Evolutionary conservation across 2,797 vertebrate species (phyloP).

Genomic region (Sphenopsis melanotis): DNA sequence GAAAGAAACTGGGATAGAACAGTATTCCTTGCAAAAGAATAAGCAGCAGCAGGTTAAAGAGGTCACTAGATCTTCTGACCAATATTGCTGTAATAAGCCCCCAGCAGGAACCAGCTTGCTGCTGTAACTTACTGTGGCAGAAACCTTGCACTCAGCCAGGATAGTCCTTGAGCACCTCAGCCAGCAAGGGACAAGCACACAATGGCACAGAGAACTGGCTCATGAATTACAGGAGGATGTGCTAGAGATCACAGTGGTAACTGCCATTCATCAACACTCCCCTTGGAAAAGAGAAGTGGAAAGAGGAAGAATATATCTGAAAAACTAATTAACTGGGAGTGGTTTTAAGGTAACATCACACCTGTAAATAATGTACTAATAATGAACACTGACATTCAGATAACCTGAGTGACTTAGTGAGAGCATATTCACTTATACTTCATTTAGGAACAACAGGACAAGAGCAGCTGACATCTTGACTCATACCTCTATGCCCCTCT

Average conservation of each 20-base stretch:
- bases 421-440: neutral
- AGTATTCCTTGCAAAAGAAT: neutral
- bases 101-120: neutral
- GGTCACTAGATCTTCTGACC: neutral
- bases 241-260: neutral
- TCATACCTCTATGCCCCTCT: neutral
- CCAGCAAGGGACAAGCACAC: neutral
- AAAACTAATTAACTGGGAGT: neutral
- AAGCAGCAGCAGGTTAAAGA: neutral
- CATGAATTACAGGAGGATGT: neutral
- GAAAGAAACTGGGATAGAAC: neutral
- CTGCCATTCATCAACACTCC: neutral
- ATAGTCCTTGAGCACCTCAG: neutral
- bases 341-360: neutral
- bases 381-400: neutral
- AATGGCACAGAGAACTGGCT: neutral
- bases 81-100: neutral
- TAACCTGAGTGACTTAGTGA: neutral
- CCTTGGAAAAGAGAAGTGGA: neutral
- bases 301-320: neutral
- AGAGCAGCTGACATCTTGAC: neutral
- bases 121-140: neutral
- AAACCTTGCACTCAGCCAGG: neutral
- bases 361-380: neutral
- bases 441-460: neutral